Percentiles rank a stretch among this genome's conserved stretches.
phyloP scores from a whole-genome alignment of 2,888 invertebrate species.

The Tiliacea aurago region DNA sequence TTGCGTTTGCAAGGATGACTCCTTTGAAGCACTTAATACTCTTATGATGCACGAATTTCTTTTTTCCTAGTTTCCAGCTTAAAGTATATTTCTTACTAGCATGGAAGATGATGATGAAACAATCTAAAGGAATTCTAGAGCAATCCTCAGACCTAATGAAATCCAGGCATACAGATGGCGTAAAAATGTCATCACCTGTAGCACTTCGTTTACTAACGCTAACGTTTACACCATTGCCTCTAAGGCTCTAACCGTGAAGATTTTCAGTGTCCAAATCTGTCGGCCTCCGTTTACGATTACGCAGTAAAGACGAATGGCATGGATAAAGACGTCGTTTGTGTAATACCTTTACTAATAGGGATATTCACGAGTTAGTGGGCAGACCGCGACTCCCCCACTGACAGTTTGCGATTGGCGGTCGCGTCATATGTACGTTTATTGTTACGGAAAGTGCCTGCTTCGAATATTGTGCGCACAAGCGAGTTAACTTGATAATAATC shows the following conservation, averaged over 20 bases:
- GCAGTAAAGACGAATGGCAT: conserved; percentile 78
- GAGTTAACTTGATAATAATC: conserved; percentile 54
- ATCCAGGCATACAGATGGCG: conserved; percentile 54
- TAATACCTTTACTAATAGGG: conserved; percentile 81
- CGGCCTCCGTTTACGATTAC: conserved; percentile 75
- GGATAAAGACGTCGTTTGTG: conserved; percentile 76
- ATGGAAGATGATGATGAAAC: conserved; percentile 19
- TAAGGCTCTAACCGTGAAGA: conserved; percentile 63
- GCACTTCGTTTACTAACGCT: conserved; percentile 51
- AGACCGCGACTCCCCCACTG: conserved; percentile 71
- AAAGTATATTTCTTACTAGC: background rate
- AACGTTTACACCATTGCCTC: conserved; percentile 56
- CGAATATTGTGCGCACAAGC: conserved; percentile 45
- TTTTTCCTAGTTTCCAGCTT: background rate
- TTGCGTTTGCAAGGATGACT: conserved; percentile 24
- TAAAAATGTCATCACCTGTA: conserved; percentile 54
- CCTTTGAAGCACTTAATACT: background rate
- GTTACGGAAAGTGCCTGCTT: conserved; percentile 53
- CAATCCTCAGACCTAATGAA: conserved; percentile 20
- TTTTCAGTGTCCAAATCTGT: conserved; percentile 72
- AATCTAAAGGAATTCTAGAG: conserved; percentile 25
- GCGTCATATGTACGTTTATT: conserved; percentile 77
- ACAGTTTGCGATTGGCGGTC: conserved; percentile 82
- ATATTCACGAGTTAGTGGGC: conserved; percentile 79
- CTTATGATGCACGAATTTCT: background rate